These are phyloP conservation scores for Balanococcus diminutus DNA, from an alignment of 2,888 invertebrate genomes.

Conservation along the genomic window DNA sequence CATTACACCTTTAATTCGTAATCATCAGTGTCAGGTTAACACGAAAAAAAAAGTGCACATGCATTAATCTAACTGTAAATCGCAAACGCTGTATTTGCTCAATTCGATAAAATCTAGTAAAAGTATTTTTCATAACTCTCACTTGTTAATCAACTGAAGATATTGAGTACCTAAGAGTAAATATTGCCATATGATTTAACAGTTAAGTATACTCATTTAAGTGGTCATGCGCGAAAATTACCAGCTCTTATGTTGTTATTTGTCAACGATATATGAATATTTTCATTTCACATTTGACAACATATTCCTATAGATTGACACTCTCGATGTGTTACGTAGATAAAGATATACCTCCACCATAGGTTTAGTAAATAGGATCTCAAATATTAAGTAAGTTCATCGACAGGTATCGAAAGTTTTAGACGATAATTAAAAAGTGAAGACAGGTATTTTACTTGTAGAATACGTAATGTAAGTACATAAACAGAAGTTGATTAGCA, in stretches of 20 bases:
- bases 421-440: not conserved
- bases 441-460: not conserved
- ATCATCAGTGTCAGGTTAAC: not conserved
- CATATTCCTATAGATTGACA: not conserved
- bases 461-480: not conserved
- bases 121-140: constrained; percentile 23
- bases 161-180: not conserved
- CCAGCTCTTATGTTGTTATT: not conserved
- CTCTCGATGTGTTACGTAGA: not conserved
- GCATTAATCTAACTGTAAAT: constrained; percentile 1
- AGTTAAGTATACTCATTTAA: constrained; percentile 1
- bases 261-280: constrained; percentile 7
- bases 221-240: constrained; percentile 2
- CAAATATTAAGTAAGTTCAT: not conserved
- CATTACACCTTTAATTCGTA: not conserved
- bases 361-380: not conserved
- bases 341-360: too few relatives aligned
- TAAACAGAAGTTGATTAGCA: not conserved
- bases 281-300: constrained; percentile 1
- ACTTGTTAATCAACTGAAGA: constrained; percentile 4
- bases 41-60: not conserved
- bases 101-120: not conserved
- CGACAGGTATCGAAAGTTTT: not conserved
- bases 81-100: not conserved
- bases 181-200: constrained; percentile 17